A percentile compares a stretch with the other conserved stretches of the same genome.
These are phyloP conservation scores for Artemia franciscana DNA, from an alignment of 1,140 invertebrate species.

Conservation along the genomic window DNA sequence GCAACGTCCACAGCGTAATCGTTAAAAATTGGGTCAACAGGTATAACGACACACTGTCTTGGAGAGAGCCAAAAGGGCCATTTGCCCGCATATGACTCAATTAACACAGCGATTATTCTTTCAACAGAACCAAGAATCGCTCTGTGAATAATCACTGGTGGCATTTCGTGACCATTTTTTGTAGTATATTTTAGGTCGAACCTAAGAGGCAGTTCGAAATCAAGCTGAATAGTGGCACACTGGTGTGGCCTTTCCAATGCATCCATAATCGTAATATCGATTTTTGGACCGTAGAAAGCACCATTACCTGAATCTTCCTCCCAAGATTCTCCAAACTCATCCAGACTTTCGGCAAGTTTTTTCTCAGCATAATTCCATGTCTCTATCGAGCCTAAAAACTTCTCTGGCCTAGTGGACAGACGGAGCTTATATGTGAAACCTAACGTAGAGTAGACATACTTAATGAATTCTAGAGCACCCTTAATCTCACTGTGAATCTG, in stretches of 20 bases:
- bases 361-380: slow-evolving; percentile 85
- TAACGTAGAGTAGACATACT: slow-evolving; percentile 65
- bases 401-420: slow-evolving; percentile 83
- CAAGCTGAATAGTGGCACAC: slow-evolving; percentile 93
- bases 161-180: slow-evolving; percentile 66
- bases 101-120: slow-evolving; percentile 90
- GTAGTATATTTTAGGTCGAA: slow-evolving; percentile 64
- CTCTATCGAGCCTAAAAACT: slow-evolving; percentile 68
- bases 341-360: slow-evolving; percentile 57
- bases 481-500: slow-evolving; percentile 73
- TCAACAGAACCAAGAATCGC: slow-evolving; percentile 93
- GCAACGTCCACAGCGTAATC: slow-evolving; percentile 56
- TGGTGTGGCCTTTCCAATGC: slow-evolving; percentile 71
- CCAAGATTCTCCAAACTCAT: slow-evolving; percentile 69
- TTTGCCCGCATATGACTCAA: slow-evolving; percentile 89
- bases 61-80: slow-evolving; percentile 99
- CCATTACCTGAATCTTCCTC: slow-evolving; percentile 65
- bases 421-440: slow-evolving; percentile 83
- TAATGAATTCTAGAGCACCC: slow-evolving; percentile 64
- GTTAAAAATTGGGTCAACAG: slow-evolving; percentile 58
- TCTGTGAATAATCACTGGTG: slow-evolving; percentile 92
- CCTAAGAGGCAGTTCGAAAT: slow-evolving; percentile 84
- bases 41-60: slow-evolving; percentile 71
- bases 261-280: slow-evolving; percentile 92
- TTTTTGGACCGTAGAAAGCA: slow-evolving; percentile 98